Percentiles rank a stretch among this genome's conserved stretches.
phyloP scores from a whole-genome alignment of 30 jellyfish, hydroid and myxozoan species.

The Chrysaora quinquecirrha region DNA sequence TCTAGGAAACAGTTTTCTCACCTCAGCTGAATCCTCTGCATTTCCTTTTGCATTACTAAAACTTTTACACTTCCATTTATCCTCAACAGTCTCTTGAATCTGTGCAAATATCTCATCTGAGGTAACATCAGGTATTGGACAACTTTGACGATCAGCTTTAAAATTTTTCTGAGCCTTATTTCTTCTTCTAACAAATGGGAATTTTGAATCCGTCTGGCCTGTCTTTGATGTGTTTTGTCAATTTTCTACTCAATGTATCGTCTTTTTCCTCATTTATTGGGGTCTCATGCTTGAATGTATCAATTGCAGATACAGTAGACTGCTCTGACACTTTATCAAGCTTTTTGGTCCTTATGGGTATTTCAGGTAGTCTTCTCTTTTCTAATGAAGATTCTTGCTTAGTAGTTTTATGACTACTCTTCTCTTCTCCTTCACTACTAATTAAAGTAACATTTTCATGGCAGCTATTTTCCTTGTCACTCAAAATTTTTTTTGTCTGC shows the following conservation, averaged over 20 bases:
- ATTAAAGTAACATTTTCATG: too few relatives aligned
- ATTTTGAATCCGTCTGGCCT: not conserved
- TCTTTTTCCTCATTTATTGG: not conserved
- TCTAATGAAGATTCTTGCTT: not conserved
- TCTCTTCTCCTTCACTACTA: too few relatives aligned
- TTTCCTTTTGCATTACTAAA: constrained; percentile 1
- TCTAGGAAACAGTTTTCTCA: too few relatives aligned
- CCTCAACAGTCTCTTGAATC: constrained; percentile 1
- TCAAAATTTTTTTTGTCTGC: not conserved
- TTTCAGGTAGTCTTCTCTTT: not conserved
- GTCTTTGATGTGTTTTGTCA: not conserved
- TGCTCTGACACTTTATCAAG: too few relatives aligned
- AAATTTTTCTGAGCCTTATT: not conserved
- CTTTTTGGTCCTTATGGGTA: not conserved
- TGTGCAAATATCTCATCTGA: not conserved
- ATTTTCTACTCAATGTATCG: not conserved
- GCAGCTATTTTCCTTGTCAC: too few relatives aligned
- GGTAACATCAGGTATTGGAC: constrained; percentile 3
- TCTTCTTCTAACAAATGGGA: constrained; percentile 18
- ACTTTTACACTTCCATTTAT: constrained; percentile 50
- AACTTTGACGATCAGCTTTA: constrained; percentile 36
- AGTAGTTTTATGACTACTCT: not conserved
- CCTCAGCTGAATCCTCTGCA: constrained; percentile 11
- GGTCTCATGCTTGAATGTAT: too few relatives aligned
- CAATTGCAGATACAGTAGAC: too few relatives aligned